These are phyloP conservation scores for Rhinoderma darwinii DNA, from an alignment of 2,113 vertebrate species.

Conservation along the genomic window DNA sequence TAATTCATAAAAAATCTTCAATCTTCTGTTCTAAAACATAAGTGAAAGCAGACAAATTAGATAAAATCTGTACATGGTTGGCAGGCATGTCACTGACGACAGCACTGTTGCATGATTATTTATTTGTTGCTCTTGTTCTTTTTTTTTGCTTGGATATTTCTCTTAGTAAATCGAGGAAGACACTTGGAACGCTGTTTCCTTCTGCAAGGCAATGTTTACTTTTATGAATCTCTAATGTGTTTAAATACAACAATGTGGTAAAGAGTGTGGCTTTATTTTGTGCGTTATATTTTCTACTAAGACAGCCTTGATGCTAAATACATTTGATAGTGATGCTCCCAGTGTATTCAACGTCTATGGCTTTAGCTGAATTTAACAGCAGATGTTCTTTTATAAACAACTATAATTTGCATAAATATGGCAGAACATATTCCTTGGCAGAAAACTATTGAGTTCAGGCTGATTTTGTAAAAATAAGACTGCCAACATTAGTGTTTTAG, in stretches of 20 bases:
- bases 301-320: conserved; percentile 46
- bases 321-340: conserved; percentile 38
- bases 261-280: conserved; percentile 23
- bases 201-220: conserved; percentile 39
- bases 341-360: conserved; percentile 22
- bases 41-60: conserved; percentile 33
- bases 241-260: conserved; percentile 42
- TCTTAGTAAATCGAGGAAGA: conserved; percentile 19
- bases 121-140: conserved; percentile 20
- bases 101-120: conserved; percentile 36
- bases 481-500: conserved; percentile 66
- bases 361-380: conserved; percentile 59
- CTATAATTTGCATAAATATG: conserved; percentile 64
- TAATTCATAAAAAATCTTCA: conserved; percentile 12
- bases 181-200: not conserved
- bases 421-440: conserved; percentile 60
- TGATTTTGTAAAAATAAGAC: conserved; percentile 58
- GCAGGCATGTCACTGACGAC: conserved; percentile 25
- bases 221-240: conserved; percentile 42
- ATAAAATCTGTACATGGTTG: conserved; percentile 21
- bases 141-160: not conserved
- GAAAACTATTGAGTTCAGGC: conserved; percentile 46
- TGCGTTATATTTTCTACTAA: conserved; percentile 38
- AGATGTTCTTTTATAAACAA: conserved; percentile 66
- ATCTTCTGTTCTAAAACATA: not conserved